These are phyloP conservation scores for Diplodus puntazzo DNA, from an alignment of 2,797 vertebrate genomes.

Conservation along the genomic window DNA sequence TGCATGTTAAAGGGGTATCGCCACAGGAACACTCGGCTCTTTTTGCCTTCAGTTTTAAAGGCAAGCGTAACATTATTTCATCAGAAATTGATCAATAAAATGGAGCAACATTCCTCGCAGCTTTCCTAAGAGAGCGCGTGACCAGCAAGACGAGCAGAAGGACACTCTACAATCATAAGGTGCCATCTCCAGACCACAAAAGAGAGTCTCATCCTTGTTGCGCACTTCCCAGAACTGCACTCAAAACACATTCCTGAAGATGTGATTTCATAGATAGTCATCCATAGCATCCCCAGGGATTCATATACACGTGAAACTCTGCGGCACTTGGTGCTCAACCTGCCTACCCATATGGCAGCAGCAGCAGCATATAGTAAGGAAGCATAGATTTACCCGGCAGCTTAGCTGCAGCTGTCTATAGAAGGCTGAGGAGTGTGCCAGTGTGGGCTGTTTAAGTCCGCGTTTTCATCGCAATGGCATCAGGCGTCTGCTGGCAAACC, in stretches of 20 bases:
- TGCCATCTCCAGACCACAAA: neutral
- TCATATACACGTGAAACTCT: conserved; percentile 29
- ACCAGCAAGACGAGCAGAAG: neutral
- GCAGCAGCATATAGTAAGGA: conserved; percentile 31
- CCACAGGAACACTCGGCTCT: conserved; percentile 14
- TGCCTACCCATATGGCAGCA: conserved; percentile 51
- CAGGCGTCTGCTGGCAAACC: conserved; percentile 71
- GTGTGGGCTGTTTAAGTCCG: conserved; percentile 70
- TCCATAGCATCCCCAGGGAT: conserved; percentile 15
- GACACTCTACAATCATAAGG: conserved; percentile 29
- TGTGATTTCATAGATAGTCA: conserved; percentile 29
- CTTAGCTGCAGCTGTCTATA: conserved; percentile 29
- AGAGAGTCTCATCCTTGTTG: conserved; percentile 30
- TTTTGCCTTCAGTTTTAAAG: conserved; percentile 30
- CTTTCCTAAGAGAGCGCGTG: neutral
- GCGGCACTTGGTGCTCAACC: conserved; percentile 44
- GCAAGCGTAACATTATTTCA: conserved; percentile 18
- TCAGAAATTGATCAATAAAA: conserved; percentile 18
- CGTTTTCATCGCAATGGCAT: conserved; percentile 69
- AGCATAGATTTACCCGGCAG: conserved; percentile 47
- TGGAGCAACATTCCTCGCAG: neutral
- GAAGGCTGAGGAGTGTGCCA: conserved; percentile 42
- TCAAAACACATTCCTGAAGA: conserved; percentile 32
- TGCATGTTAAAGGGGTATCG: conserved; percentile 18
- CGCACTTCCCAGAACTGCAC: conserved; percentile 17